A percentile compares a stretch with the other conserved stretches of the same genome.
These are phyloP conservation scores for Tychaedon coryphoeus DNA, from an alignment of 2,113 vertebrate genomes.

Conservation along the genomic window DNA sequence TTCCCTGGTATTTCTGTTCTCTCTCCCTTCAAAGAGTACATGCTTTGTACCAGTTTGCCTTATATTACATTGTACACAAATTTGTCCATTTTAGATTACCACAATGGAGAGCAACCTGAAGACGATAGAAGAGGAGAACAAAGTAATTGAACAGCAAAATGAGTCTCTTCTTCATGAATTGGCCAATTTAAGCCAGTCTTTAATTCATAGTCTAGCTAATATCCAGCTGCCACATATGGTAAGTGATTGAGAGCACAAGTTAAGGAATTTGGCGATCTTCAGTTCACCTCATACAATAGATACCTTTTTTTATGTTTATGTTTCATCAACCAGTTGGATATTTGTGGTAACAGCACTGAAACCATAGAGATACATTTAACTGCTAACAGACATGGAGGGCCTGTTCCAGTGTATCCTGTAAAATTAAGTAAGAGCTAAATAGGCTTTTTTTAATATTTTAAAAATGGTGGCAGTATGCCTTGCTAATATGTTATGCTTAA, in stretches of 20 bases:
- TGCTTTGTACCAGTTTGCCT: constrained; percentile 17
- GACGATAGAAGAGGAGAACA: constrained; percentile 99
- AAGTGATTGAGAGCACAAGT: constrained; percentile 85
- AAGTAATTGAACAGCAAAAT: constrained; percentile 99
- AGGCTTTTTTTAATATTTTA: constrained; percentile 46
- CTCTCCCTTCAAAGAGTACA: not conserved
- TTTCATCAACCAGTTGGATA: constrained; percentile 67
- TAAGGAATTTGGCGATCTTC: constrained; percentile 72
- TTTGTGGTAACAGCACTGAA: constrained; percentile 67
- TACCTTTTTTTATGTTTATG: constrained; percentile 61
- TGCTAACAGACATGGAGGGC: constrained; percentile 69
- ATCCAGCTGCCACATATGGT: constrained; percentile 99
- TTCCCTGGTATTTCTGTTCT: not conserved
- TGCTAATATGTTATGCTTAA: constrained; percentile 75
- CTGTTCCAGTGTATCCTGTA: constrained; percentile 64
- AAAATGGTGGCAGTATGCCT: constrained; percentile 54
- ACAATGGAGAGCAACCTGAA: constrained; percentile 99
- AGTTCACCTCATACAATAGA: constrained; percentile 54
- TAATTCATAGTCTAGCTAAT: constrained; percentile 99
- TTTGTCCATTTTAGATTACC: constrained; percentile 86
- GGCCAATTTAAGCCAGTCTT: constrained; percentile 97
- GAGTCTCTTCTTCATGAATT: constrained; percentile 98
- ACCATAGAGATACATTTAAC: constrained; percentile 69
- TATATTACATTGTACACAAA: constrained; percentile 65
- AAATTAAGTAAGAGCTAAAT: constrained; percentile 63